Percentiles rank a stretch among this genome's conserved stretches.
phyloP scores from a whole-genome alignment of 2,888 invertebrate genomes.

The Thymelicus lineola region DNA sequence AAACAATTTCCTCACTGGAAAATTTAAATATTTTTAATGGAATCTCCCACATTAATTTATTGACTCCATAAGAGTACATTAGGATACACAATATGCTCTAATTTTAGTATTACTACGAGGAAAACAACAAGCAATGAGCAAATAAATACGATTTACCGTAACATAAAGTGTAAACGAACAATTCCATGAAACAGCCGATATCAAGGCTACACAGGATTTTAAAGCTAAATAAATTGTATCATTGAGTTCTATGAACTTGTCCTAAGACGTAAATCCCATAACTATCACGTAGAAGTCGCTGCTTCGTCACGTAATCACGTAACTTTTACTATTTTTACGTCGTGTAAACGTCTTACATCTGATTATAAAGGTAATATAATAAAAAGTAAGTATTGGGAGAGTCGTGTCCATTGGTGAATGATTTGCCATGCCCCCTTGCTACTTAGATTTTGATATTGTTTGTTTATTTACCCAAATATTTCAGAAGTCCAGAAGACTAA shows the following conservation, averaged over 20 bases:
- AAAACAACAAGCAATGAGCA: neutral
- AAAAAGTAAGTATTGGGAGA: too few relatives aligned
- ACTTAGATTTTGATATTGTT: too few relatives aligned
- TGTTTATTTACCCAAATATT: too few relatives aligned
- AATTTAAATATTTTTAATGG: neutral
- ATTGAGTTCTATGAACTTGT: conserved; percentile 1
- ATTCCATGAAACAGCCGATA: neutral
- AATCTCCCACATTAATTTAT: neutral
- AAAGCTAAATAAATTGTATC: neutral
- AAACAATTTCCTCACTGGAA: neutral
- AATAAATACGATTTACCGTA: neutral
- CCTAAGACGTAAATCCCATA: neutral
- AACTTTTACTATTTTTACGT: too few relatives aligned
- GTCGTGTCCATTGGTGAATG: too few relatives aligned
- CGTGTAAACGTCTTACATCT: too few relatives aligned
- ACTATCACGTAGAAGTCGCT: neutral
- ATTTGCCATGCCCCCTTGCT: too few relatives aligned
- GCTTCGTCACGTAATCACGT: too few relatives aligned
- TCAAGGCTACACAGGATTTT: neutral
- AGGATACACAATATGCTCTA: neutral
- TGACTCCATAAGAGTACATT: neutral
- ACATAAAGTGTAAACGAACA: neutral
- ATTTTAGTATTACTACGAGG: neutral
- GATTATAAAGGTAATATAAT: too few relatives aligned
- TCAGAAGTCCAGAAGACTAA: too few relatives aligned